Conservation (phyloP, 2,888 invertebrate genomes). For the Conops quadrifasciatus region DNA sequence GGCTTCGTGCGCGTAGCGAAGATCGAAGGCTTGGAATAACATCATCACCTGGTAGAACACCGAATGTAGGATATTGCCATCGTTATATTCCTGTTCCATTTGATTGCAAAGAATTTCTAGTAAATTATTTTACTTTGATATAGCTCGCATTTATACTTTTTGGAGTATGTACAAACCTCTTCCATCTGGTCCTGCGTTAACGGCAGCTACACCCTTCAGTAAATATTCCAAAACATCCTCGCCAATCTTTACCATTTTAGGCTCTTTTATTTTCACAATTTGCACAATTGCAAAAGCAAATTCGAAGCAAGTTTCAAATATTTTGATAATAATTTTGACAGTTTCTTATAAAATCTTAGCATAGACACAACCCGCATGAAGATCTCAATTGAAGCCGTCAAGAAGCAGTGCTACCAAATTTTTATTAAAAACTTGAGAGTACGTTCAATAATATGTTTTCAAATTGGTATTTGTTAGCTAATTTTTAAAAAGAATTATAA, state of each 20-base stretch:
- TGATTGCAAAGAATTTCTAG: slow-evolving; percentile 51
- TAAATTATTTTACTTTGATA: not conserved
- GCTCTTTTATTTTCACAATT: not conserved
- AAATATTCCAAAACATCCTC: slow-evolving; percentile 40
- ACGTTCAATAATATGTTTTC: too few relatives aligned
- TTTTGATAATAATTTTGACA: not conserved
- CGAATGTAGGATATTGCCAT: slow-evolving; percentile 51
- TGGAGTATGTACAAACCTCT: slow-evolving; percentile 47
- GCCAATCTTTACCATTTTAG: slow-evolving; percentile 32
- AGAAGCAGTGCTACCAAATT: too few relatives aligned
- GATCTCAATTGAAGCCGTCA: too few relatives aligned
- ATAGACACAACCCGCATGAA: too few relatives aligned
- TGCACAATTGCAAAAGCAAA: not conserved
- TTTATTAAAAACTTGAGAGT: too few relatives aligned
- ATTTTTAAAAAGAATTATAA: too few relatives aligned
- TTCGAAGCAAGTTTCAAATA: not conserved
- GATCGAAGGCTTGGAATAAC: slow-evolving; percentile 54
- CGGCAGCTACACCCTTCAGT: slow-evolving; percentile 36
- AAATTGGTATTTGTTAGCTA: too few relatives aligned
- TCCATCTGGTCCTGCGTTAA: slow-evolving; percentile 52
- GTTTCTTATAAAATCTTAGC: too few relatives aligned
- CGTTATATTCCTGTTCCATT: slow-evolving; percentile 55
- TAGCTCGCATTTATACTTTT: not conserved
- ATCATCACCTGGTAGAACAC: slow-evolving; percentile 59
- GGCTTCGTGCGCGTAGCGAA: slow-evolving; percentile 46